Evolutionary conservation across 2,888 invertebrate genomes (phyloP).

Genomic region (Brachyopa scutellaris): DNA sequence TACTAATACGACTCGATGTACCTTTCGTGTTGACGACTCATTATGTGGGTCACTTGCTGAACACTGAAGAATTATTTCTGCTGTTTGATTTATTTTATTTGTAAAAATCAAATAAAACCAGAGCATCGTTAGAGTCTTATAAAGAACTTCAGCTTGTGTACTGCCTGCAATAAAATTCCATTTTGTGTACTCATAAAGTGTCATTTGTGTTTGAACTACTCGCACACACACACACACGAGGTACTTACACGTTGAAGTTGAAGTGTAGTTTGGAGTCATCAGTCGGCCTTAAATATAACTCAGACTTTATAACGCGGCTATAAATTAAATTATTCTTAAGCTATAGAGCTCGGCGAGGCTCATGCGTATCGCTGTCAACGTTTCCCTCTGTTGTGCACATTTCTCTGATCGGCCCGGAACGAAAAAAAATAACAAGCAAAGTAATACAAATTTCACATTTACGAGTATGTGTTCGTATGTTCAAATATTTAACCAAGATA

Average conservation of each 20-base stretch:
- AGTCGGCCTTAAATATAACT: slow-evolving; percentile 17
- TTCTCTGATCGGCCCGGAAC: slow-evolving; percentile 7
- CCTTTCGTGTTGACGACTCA: no score
- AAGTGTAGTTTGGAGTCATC: slow-evolving; percentile 15
- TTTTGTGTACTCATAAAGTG: background rate
- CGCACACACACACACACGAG: no score
- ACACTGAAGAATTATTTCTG: no score
- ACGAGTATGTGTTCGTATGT: slow-evolving; percentile 36
- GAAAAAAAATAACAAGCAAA: slow-evolving; percentile 24
- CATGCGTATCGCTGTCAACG: slow-evolving; percentile 9
- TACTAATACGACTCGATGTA: no score
- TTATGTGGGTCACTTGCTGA: no score
- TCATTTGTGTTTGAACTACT: slow-evolving; percentile 25
- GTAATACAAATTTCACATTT: slow-evolving; percentile 28
- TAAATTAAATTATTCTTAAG: slow-evolving; percentile 28
- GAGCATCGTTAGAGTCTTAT: background rate
- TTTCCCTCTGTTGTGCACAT: background rate
- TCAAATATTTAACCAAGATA: slow-evolving; percentile 69
- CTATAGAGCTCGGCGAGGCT: slow-evolving; percentile 8
- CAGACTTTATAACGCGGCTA: slow-evolving; percentile 26
- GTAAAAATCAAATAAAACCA: no score
- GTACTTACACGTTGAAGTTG: no score
- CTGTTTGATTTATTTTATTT: no score
- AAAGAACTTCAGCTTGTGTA: background rate
- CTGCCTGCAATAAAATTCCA: background rate